These are phyloP conservation scores for Apteryx mantelli DNA, from an alignment of 2,113 vertebrate genomes.

Conservation along the genomic window DNA sequence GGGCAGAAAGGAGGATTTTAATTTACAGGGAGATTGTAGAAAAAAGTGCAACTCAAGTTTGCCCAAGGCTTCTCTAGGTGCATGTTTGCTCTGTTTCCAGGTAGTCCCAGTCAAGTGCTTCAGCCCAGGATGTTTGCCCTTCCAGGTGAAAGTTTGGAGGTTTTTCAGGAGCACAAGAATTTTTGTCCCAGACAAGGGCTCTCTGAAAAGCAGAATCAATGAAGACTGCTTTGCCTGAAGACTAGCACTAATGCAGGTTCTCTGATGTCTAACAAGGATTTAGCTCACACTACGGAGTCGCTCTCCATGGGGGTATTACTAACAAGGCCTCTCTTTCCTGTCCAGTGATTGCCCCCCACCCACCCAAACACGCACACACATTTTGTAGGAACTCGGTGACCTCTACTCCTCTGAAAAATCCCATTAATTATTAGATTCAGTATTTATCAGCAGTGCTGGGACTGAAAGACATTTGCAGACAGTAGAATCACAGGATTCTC, in stretches of 20 bases:
- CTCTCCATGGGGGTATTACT: no score
- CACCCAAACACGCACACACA: no score
- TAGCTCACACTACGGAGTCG: no score
- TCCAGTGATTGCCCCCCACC: no score
- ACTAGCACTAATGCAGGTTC: no score
- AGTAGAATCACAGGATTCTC: fast-evolving
- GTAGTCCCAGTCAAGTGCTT: background rate
- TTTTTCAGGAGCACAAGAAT: background rate
- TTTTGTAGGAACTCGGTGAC: background rate
- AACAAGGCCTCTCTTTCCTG: no score
- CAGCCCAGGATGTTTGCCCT: background rate
- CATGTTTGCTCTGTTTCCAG: no score
- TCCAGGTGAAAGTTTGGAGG: background rate
- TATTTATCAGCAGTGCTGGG: background rate
- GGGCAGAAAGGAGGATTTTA: background rate
- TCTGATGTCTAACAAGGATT: no score
- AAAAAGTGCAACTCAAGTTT: background rate
- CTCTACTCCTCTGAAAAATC: background rate
- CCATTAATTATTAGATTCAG: background rate
- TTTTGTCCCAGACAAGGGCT: background rate
- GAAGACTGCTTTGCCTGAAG: no score
- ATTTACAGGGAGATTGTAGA: background rate
- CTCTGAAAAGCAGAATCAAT: no score
- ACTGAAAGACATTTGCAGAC: background rate
- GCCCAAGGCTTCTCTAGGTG: background rate